A percentile compares a stretch with the other conserved stretches of the same genome.
Evolutionary conservation across 2,888 invertebrate genomes (phyloP).

Genomic region (Drosophila yooni): DNA sequence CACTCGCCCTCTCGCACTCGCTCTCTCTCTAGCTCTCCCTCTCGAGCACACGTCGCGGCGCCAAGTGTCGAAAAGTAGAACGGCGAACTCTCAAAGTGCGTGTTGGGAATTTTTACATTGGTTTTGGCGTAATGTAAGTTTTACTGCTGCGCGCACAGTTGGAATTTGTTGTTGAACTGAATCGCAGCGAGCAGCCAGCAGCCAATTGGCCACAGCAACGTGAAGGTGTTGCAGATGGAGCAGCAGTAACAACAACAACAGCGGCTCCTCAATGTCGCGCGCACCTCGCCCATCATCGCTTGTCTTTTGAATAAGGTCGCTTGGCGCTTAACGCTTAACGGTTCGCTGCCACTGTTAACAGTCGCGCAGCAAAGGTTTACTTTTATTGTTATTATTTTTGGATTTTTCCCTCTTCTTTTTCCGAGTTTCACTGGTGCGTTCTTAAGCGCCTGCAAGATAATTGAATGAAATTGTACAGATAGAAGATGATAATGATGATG

Average conservation of each 20-base stretch:
- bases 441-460: constrained; percentile 10
- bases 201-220: background rate
- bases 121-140: constrained; percentile 27
- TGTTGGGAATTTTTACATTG: constrained; percentile 59
- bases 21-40: constrained; percentile 5
- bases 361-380: constrained; percentile 30
- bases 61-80: constrained; percentile 50
- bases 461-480: background rate
- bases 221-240: constrained; percentile 27
- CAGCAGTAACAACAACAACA: constrained; percentile 2
- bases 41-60: constrained; percentile 17
- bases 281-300: background rate
- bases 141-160: constrained; percentile 20
- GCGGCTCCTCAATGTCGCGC: constrained; percentile 12
- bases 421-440: constrained; percentile 9
- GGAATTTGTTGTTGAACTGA: background rate
- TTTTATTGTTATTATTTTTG: background rate
- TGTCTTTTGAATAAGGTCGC: constrained; percentile 44
- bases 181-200: background rate
- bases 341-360: constrained; percentile 43
- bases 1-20: background rate
- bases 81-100: constrained; percentile 61
- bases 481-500: constrained; percentile 13
- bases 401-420: background rate
- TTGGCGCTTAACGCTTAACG: constrained; percentile 49